Evolutionary conservation across 2,113 vertebrate species (phyloP).

Genomic region (Pterophyllum scalare): DNA sequence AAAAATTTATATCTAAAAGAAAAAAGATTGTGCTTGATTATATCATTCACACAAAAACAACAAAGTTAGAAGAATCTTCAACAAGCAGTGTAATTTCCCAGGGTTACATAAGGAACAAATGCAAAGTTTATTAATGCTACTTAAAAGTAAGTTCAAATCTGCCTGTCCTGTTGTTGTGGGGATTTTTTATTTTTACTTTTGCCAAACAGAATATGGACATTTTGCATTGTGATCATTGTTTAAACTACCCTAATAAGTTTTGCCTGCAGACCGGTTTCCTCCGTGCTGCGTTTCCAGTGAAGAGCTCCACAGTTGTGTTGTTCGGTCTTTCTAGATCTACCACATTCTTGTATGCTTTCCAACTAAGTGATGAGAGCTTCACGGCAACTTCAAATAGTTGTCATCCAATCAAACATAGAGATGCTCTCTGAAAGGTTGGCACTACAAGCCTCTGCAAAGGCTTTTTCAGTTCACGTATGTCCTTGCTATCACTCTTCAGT

Average conservation of each 20-base stretch:
- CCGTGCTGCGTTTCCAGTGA: not conserved
- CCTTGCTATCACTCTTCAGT: not conserved
- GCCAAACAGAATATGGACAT: not conserved
- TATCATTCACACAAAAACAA: not conserved
- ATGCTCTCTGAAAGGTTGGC: not conserved
- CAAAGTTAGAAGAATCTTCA: not conserved
- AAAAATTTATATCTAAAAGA: not conserved
- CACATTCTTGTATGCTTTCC: conserved; percentile 33
- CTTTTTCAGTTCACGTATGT: not conserved
- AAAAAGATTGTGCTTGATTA: not conserved
- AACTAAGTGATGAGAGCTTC: not conserved
- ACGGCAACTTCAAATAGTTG: not conserved
- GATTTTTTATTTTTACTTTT: not conserved
- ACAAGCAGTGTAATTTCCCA: not conserved
- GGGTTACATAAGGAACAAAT: not conserved
- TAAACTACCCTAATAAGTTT: not conserved
- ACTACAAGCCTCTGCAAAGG: not conserved
- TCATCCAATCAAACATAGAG: not conserved
- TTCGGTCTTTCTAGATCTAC: conserved; percentile 32
- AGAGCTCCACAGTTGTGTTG: not conserved
- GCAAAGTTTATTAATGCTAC: not conserved
- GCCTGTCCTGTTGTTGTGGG: not conserved
- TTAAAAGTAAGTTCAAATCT: not conserved
- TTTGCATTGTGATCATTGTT: conserved; percentile 2
- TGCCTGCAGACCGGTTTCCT: not conserved